Conservation (phyloP, 2,113 vertebrate genomes). For the Nothocercus nigrocapillus region DNA sequence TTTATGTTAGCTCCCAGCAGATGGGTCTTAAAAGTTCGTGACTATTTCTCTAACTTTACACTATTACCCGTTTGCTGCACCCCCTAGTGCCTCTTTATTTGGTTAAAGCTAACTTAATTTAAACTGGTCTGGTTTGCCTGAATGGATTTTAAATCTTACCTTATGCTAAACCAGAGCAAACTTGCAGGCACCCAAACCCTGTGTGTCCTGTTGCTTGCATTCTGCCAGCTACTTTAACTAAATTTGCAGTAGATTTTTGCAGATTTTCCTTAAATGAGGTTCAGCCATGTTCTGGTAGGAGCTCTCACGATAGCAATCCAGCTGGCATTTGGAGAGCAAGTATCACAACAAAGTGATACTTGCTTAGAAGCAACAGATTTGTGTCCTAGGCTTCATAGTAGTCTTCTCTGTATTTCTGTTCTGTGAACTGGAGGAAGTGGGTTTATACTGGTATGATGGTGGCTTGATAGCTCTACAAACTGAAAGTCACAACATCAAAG, state of each 20-base stretch:
- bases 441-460: neutral
- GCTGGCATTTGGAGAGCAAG: neutral
- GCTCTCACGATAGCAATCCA: neutral
- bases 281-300: neutral
- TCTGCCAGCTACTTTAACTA: neutral
- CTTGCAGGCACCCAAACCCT: accelerated
- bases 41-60: neutral
- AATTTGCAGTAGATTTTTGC: neutral
- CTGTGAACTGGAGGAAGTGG: neutral
- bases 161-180: neutral
- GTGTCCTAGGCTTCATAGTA: neutral
- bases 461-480: neutral
- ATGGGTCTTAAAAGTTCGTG: neutral
- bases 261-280: accelerated
- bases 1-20: neutral
- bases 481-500: neutral
- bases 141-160: neutral
- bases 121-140: neutral
- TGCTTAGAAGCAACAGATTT: neutral
- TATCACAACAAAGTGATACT: neutral
- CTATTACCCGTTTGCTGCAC: neutral
- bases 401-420: neutral
- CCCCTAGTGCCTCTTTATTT: neutral
- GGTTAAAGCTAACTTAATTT: neutral
- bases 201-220: accelerated